These are phyloP conservation scores for Bubo blakistoni DNA, from an alignment of 2,113 vertebrate genomes.

Conservation along the genomic window DNA sequence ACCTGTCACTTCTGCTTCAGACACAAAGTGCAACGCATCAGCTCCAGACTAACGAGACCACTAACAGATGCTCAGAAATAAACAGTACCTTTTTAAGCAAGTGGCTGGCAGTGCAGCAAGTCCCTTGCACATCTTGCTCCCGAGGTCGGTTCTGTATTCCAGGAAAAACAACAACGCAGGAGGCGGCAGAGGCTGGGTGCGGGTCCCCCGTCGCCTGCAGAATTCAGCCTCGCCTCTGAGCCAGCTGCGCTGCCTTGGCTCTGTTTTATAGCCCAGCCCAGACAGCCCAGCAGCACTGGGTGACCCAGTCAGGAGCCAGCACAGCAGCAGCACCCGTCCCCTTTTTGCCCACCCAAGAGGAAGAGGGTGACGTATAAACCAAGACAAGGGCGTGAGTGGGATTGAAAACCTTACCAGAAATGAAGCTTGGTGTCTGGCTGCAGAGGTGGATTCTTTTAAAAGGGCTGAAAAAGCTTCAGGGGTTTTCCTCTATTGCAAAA, in stretches of 20 bases:
- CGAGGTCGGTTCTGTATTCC: slow-evolving; percentile 28
- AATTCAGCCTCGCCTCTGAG: not conserved
- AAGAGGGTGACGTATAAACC: not conserved
- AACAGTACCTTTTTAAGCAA: slow-evolving; percentile 90
- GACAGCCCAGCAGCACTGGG: not conserved
- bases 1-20: not conserved
- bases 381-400: not conserved
- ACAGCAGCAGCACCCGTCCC: not conserved
- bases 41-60: not conserved
- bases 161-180: not conserved
- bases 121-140: slow-evolving; percentile 88
- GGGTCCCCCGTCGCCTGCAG: not conserved
- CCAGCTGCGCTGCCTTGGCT: slow-evolving; percentile 16
- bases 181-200: not conserved
- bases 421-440: not conserved
- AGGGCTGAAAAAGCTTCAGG: not conserved
- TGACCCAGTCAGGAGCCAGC: slow-evolving; percentile 68
- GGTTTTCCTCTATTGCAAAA: not conserved
- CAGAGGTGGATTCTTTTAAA: not conserved
- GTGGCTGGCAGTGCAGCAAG: slow-evolving; percentile 89
- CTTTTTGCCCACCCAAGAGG: slow-evolving; percentile 32
- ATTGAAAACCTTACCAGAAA: not conserved
- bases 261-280: slow-evolving; percentile 65
- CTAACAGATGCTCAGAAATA: not conserved
- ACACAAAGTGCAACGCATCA: not conserved